Evolutionary conservation across 1,140 invertebrate genomes (phyloP), one percentile per base, ranked within the genome.

Genomic region (Nasonia vitripennis): DNA sequence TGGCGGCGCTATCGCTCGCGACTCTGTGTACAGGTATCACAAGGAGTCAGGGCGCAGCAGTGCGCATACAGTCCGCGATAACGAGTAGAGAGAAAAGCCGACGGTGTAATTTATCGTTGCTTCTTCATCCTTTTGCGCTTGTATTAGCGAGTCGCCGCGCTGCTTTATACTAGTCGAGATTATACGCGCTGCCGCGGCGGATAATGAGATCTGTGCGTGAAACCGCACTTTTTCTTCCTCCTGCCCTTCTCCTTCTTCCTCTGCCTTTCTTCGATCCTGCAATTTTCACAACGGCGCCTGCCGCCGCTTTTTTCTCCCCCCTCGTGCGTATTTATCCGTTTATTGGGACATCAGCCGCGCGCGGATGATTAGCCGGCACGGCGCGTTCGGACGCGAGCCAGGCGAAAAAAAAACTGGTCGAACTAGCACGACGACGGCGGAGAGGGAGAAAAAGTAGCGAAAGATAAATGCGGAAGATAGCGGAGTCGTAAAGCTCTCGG

Each of bases 161-260:
- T 12, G n/a, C 23, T 41, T 37, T 37, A 37, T 37, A n/a, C 67
- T 12, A 37, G 17, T n/a, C 48, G 45, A 82, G 80, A 27, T 27
- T 27, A 27, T 27, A 27, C 27, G 27, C 27, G 27, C 27, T 27
- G 27, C 27, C 41, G 37, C 68, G 41, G 9, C 11, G 45, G 68
- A 73, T 81, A 81, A 81, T 73, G 80, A 81, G 68, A 81, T 71
- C 67, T 73, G 45, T 73, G 68, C 80, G 80, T 73, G 41, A 81
- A 81, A 81, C 48, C 41, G 80, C 68, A 9, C 37, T 34, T 45
- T 45, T 70, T 80, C 20, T 67, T 62, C 7, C 31, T 37, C 12
- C 1, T 37, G 27, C 55, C 31, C 17, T 17, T 79, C 78, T 51
- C 12, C 0, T 62, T 27, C 77, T 78, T 55, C 41, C 14, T 48